These are phyloP conservation scores for Sandelia bainsii DNA, from an alignment of 2,797 vertebrate species.

Conservation along the genomic window DNA sequence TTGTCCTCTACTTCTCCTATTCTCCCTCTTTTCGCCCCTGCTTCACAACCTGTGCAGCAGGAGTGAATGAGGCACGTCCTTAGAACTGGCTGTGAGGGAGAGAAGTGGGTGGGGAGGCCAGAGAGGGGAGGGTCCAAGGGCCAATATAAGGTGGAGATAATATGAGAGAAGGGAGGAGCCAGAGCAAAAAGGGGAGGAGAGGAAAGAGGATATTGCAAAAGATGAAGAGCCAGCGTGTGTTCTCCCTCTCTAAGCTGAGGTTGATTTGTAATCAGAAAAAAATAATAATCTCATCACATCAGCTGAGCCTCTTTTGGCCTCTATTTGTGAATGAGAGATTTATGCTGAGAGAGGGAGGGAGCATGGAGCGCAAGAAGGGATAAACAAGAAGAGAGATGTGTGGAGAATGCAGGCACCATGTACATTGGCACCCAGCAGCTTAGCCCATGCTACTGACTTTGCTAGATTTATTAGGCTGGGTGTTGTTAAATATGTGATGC, in stretches of 20 bases:
- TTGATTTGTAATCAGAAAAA: constrained; percentile 84
- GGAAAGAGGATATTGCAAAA: constrained; percentile 28
- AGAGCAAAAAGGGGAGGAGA: constrained; percentile 38
- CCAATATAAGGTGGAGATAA: constrained; percentile 52
- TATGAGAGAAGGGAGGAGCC: constrained; percentile 37
- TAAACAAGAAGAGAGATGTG: constrained; percentile 42
- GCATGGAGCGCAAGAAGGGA: constrained; percentile 35
- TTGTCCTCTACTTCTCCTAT: constrained; percentile 13
- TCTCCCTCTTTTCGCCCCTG: constrained; percentile 39
- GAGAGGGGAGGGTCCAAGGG: constrained; percentile 42
- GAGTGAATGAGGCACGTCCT: constrained; percentile 71
- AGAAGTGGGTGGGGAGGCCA: constrained; percentile 53
- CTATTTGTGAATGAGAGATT: constrained; percentile 85
- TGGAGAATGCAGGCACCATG: constrained; percentile 10
- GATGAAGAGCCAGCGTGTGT: constrained; percentile 8
- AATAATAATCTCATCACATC: constrained; percentile 81
- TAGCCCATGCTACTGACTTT: constrained; percentile 26
- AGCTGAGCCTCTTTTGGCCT: constrained; percentile 84
- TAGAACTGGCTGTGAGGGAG: constrained; percentile 76
- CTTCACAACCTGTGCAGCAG: constrained; percentile 73
- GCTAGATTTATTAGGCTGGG: constrained; percentile 31
- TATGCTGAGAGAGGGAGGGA: constrained; percentile 51
- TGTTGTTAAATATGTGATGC: not conserved
- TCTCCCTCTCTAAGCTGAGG: constrained; percentile 70
- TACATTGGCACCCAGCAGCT: constrained; percentile 25